These are phyloP conservation scores for Monochamus saltuarius DNA, from an alignment of 1,140 invertebrate genomes.

Conservation along the genomic window DNA sequence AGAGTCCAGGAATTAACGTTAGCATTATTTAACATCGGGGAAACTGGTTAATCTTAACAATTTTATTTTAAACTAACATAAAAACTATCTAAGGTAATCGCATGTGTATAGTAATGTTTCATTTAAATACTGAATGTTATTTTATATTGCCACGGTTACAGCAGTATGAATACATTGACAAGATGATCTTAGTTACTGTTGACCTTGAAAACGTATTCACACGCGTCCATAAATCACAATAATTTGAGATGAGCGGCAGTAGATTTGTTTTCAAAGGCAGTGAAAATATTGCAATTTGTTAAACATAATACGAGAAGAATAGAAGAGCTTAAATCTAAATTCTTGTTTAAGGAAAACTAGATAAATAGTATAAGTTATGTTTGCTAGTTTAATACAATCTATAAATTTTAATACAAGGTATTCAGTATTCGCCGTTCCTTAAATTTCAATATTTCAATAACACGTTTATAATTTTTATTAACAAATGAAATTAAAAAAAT, in stretches of 20 bases:
- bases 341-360: too few species aligned
- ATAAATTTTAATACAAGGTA: neutral
- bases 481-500: neutral
- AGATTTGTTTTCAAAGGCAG: constrained; percentile 18
- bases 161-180: neutral
- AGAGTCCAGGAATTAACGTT: too few species aligned
- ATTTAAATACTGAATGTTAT: neutral
- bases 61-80: too few species aligned
- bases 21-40: too few species aligned
- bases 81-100: neutral
- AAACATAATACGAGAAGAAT: constrained; percentile 8
- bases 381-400: neutral
- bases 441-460: too few species aligned
- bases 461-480: constrained; percentile 1
- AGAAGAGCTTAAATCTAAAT: neutral
- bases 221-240: constrained; percentile 15
- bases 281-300: constrained; percentile 31
- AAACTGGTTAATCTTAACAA: too few species aligned
- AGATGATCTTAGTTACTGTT: neutral
- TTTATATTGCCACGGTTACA: neutral
- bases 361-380: neutral
- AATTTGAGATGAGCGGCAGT: constrained; percentile 29
- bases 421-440: neutral
- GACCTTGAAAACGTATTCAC: neutral
- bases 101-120: neutral